Evolutionary conservation across 2,888 invertebrate genomes (phyloP).

Genomic region (Zele albiditarsus): DNA sequence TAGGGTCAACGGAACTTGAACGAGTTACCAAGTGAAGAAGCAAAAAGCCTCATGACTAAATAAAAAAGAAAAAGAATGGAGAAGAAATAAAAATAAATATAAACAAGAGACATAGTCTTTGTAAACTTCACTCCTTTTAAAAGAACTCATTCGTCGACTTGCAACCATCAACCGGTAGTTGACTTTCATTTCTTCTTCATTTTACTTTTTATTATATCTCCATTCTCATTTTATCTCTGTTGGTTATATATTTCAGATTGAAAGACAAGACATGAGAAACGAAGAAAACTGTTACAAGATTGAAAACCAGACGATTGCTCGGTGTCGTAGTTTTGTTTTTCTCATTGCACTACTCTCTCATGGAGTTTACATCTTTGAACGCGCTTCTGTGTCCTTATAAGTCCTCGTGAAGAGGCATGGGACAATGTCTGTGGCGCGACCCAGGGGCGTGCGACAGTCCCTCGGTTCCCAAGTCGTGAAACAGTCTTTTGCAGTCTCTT

Average conservation of each 20-base stretch:
- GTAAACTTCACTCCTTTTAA: not conserved
- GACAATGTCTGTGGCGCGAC: conserved; percentile 22
- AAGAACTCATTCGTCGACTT: not conserved
- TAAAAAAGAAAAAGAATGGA: not conserved
- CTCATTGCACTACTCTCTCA: conserved; percentile 12
- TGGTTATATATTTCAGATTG: not conserved
- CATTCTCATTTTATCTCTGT: not conserved
- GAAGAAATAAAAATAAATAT: too few relatives aligned
- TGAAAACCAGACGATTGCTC: conserved; percentile 27
- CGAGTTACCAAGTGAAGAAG: conserved; percentile 35
- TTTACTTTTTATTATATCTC: not conserved
- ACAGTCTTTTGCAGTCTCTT: conserved; percentile 10
- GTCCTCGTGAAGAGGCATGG: conserved; percentile 52
- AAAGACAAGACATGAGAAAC: not conserved
- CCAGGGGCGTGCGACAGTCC: conserved; percentile 26
- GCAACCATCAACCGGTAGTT: conserved; percentile 21
- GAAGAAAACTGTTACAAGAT: conserved; percentile 28
- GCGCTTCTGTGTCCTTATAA: conserved; percentile 64
- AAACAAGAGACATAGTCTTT: too few relatives aligned
- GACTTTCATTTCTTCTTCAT: not conserved
- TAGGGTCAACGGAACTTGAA: conserved; percentile 46
- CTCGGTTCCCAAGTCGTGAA: conserved; percentile 15
- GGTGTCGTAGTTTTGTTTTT: not conserved
- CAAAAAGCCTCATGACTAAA: conserved; percentile 14
- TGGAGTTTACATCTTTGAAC: conserved; percentile 40